phyloP scores from a whole-genome alignment of 2,888 invertebrate species.

The Dryococelus australis region DNA sequence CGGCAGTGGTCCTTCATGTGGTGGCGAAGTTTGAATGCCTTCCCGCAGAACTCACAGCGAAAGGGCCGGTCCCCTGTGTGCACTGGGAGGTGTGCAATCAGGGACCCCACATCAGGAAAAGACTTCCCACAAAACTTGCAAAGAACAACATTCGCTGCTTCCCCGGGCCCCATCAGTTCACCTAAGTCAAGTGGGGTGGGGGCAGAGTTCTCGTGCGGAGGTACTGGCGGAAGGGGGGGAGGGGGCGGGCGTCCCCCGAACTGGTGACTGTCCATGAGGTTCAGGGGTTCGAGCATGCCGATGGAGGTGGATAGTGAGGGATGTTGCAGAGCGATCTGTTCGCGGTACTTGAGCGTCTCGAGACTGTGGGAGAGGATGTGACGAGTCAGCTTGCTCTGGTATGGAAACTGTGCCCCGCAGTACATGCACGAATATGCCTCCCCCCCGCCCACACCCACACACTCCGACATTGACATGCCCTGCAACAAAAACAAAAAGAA shows the following conservation, averaged over 20 bases:
- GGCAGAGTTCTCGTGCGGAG: constrained; percentile 39
- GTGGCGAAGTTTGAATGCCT: constrained; percentile 90
- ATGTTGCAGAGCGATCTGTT: constrained; percentile 67
- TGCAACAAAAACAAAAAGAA: constrained; percentile 87
- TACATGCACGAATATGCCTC: constrained; percentile 81
- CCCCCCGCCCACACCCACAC: constrained; percentile 70
- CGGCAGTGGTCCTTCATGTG: constrained; percentile 96
- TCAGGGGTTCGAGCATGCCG: constrained; percentile 53
- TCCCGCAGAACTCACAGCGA: constrained; percentile 93
- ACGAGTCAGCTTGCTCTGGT: constrained; percentile 89
- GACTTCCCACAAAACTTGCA: constrained; percentile 94
- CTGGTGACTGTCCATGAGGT: constrained; percentile 54
- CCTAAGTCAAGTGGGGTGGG: constrained; percentile 50
- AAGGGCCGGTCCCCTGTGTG: constrained; percentile 91
- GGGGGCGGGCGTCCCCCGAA: constrained; percentile 45
- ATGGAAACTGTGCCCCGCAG: constrained; percentile 87
- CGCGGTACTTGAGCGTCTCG: constrained; percentile 86
- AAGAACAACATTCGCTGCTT: constrained; percentile 68
- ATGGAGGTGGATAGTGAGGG: constrained; percentile 49
- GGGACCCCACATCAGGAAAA: constrained; percentile 87
- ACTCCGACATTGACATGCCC: constrained; percentile 16
- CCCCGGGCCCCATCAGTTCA: constrained; percentile 56
- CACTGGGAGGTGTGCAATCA: constrained; percentile 86
- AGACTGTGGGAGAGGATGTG: constrained; percentile 89
- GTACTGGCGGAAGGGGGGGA: constrained; percentile 37